Conservation (phyloP, 2,113 vertebrate genomes). For the Corythoichthys haematopterus region DNA sequence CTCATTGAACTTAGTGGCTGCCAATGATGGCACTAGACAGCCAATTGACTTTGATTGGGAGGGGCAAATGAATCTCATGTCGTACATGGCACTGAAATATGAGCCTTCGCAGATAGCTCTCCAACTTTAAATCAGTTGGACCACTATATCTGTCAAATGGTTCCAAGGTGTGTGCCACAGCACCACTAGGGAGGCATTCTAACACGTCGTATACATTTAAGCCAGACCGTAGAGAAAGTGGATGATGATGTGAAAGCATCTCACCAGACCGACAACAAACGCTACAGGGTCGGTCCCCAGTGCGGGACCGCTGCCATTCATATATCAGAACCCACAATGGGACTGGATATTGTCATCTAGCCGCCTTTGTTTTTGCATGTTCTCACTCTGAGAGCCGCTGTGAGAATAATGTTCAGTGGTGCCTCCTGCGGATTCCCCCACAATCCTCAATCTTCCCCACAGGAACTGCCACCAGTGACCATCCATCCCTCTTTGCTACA, state of each 20-base stretch:
- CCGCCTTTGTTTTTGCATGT: conserved; percentile 23
- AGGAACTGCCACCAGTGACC: background rate
- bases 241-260: conserved; percentile 47
- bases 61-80: no score
- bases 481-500: conserved; percentile 16
- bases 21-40: no score
- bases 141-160: conserved; percentile 25
- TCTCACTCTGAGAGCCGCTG: conserved; percentile 22
- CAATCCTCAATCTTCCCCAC: background rate
- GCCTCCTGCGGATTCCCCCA: conserved; percentile 13
- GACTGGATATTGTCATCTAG: conserved; percentile 25
- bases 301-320: conserved; percentile 31
- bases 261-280: conserved; percentile 27
- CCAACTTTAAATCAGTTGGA: conserved; percentile 12
- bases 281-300: conserved; percentile 13
- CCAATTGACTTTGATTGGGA: no score
- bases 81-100: no score
- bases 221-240: conserved; percentile 18
- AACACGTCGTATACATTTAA: conserved; percentile 41
- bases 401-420: conserved; percentile 15
- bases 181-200: conserved; percentile 36
- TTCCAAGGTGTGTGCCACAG: conserved; percentile 16
- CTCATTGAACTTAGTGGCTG: no score
- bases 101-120: no score
- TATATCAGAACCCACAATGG: conserved; percentile 26